A percentile compares a stretch with the other conserved stretches of the same genome.
phyloP scores from a whole-genome alignment of 2,888 invertebrate genomes.

The Sphinx pinastri region DNA sequence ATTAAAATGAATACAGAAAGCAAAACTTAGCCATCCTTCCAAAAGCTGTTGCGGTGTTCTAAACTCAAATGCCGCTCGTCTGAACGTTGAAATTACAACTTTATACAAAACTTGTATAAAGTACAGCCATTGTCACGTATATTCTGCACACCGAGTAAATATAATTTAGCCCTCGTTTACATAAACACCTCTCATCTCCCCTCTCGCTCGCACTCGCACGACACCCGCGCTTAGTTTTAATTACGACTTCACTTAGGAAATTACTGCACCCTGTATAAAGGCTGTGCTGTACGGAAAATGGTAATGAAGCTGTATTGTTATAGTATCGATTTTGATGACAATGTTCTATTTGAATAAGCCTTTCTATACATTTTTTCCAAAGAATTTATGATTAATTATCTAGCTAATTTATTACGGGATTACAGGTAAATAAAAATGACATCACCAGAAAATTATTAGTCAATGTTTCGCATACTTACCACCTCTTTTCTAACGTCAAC shows the following conservation, averaged over 20 bases:
- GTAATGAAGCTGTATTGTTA: constrained; percentile 9
- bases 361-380: too few species aligned
- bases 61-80: constrained; percentile 38
- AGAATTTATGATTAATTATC: too few species aligned
- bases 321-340: not conserved
- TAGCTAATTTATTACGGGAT: too few species aligned
- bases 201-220: constrained; percentile 45
- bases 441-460: too few species aligned
- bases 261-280: constrained; percentile 46
- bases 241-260: constrained; percentile 63
- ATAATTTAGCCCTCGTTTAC: constrained; percentile 69
- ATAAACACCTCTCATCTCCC: constrained; percentile 46
- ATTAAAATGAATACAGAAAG: not conserved
- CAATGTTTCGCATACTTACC: too few species aligned
- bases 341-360: too few species aligned
- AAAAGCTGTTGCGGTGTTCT: constrained; percentile 33
- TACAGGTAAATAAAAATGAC: not conserved
- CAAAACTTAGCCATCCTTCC: constrained; percentile 3
- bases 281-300: constrained; percentile 12
- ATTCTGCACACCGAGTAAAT: constrained; percentile 62
- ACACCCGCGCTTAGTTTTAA: constrained; percentile 68
- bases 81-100: constrained; percentile 34
- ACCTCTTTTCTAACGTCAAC: too few species aligned
- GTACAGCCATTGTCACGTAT: constrained; percentile 48
- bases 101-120: constrained; percentile 45